A percentile compares a stretch with the other conserved stretches of the same genome.
Conservation (phyloP, 2,113 vertebrate species). For the Poeciliopsis turrubarensis region DNA sequence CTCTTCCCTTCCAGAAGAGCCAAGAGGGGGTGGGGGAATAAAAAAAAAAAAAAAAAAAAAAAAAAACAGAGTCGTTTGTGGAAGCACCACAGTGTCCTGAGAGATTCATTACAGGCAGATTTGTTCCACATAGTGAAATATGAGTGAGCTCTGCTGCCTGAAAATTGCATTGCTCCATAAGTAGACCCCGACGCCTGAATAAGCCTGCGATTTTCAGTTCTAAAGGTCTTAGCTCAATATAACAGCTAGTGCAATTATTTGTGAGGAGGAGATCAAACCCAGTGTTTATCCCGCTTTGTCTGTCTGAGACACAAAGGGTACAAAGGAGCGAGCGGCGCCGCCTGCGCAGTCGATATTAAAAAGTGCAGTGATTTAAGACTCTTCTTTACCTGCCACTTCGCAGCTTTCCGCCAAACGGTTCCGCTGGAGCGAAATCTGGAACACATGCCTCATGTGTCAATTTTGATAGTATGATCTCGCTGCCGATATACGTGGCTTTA, state of each 20-base stretch:
- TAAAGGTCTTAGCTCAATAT: constrained; percentile 36
- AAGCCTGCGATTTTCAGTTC: constrained; percentile 41
- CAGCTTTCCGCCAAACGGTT: neutral
- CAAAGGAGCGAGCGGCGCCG: constrained; percentile 4
- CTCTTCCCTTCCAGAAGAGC: constrained; percentile 18
- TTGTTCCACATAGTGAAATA: constrained; percentile 75
- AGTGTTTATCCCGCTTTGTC: constrained; percentile 53
- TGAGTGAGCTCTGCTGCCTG: constrained; percentile 61
- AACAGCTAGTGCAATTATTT: constrained; percentile 53
- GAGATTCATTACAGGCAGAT: constrained; percentile 72
- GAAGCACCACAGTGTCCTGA: constrained; percentile 62
- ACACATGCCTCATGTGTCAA: neutral
- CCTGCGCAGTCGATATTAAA: constrained; percentile 36
- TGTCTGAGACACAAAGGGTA: constrained; percentile 33
- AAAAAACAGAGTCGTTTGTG: constrained; percentile 42
- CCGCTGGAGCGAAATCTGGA: neutral
- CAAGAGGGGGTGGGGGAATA: constrained; percentile 37
- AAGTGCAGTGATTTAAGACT: constrained; percentile 10
- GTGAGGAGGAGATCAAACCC: constrained; percentile 48
- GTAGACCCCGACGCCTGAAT: constrained; percentile 42
- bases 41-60: neutral
- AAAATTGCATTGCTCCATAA: constrained; percentile 66
- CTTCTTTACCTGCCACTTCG: neutral
- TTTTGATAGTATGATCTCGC: neutral
- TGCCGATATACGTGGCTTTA: neutral